Evolutionary conservation across 1,140 invertebrate species (phyloP), one percentile per base, ranked within the genome.

Genomic region (Zophobas atratus): DNA sequence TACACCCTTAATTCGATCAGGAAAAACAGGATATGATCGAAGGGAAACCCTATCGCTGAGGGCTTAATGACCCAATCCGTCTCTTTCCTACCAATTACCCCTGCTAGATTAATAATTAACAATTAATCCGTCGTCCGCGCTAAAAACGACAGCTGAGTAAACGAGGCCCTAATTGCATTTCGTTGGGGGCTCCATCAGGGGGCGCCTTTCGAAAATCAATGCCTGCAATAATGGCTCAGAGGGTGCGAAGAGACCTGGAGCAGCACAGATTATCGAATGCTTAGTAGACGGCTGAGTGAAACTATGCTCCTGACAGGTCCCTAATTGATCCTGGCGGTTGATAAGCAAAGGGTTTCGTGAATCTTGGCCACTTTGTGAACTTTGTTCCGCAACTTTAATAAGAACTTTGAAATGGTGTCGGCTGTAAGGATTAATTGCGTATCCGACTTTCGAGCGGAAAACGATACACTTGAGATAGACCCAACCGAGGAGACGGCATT

Each of bases 61-160:
- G 49, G 73, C 49, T 70, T 70, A 70, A 76, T 56, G 60, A 70
- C 49, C 53, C 78, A 79, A 79, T 76, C 75, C 67, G 74, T 79
- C 78, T 77, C 57, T 70, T 73, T 76, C 75, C 78, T 74, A 39
- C 39, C 79, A 75, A 80, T 80, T 75, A 77, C 76, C 79, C 71
- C 53, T 77, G 70, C 55, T 56, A 77, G 79, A 80, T 80, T 80
- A 80, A 80, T 80, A 80, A 80, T 80, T 80, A 80, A 80, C 79
- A 80, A 80, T 80, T 80, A 80, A 80, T 80, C 79, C 76, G 33
- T 39, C 36, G 71, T 49, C 48, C 51, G 76, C 70, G 72, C 67
- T 71, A 75, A 77, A 78, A 77, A 78, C 72, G 72, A 53, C 79
- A 80, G 76, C 76, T 73, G 79, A 78, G 73, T 71, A 80, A 78